Conservation (phyloP, 2,113 vertebrate genomes). For the Strix aluco region DNA sequence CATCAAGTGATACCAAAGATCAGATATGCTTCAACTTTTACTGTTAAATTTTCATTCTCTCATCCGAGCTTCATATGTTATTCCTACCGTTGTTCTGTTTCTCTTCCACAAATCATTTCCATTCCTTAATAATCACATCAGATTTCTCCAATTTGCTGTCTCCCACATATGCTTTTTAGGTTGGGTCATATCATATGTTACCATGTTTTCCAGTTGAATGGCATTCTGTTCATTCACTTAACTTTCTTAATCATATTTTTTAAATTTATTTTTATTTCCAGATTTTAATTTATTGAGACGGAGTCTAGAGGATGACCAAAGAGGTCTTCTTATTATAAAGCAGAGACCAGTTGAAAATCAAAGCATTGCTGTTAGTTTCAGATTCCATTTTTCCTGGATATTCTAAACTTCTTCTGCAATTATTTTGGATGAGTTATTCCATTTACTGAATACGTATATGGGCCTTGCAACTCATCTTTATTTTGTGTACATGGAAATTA, state of each 20-base stretch:
- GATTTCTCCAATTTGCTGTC: background rate
- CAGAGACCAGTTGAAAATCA: rapidly evolving
- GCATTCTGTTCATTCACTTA: background rate
- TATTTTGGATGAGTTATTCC: background rate
- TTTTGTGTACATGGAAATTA: background rate
- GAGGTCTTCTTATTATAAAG: background rate
- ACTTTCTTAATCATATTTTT: background rate
- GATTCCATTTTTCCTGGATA: background rate
- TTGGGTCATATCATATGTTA: rapidly evolving
- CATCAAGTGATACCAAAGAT: background rate
- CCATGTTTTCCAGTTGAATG: background rate
- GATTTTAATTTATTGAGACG: background rate
- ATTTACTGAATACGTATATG: background rate
- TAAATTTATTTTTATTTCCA: background rate
- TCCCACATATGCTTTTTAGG: background rate
- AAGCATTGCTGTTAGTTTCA: background rate
- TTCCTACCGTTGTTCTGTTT: background rate
- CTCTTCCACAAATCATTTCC: background rate
- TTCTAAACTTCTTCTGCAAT: background rate
- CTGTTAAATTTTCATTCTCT: background rate
- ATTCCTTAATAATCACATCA: background rate
- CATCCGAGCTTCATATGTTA: background rate
- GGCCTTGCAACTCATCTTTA: background rate
- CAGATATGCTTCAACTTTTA: background rate
- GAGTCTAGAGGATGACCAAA: background rate